Conservation (phyloP, 2,888 invertebrate genomes). For the Ophion obscuratus region DNA sequence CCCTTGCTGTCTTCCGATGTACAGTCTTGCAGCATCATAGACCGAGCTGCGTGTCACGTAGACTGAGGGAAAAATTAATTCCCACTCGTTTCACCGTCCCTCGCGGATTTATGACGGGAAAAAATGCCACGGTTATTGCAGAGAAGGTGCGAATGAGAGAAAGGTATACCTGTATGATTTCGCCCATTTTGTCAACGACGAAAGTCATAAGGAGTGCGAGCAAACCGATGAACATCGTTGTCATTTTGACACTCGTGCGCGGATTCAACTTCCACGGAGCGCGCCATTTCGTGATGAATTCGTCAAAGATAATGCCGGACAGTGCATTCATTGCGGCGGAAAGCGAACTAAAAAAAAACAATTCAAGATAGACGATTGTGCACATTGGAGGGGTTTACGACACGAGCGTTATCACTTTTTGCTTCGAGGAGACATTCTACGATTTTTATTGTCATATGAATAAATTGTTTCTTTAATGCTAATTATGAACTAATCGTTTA, state of each 20-base stretch:
- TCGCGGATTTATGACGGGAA: background rate
- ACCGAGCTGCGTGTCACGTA: constrained; percentile 33
- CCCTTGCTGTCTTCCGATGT: background rate
- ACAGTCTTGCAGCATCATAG: constrained; percentile 14
- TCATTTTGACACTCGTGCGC: constrained; percentile 80
- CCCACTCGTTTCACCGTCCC: constrained; percentile 31
- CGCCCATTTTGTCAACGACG: constrained; percentile 87
- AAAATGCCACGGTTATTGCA: background rate
- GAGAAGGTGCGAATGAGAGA: background rate
- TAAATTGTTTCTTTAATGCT: background rate
- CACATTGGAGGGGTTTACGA: background rate
- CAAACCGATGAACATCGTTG: constrained; percentile 85
- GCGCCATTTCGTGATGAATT: constrained; percentile 86
- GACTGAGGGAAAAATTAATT: constrained; percentile 51
- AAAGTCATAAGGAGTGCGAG: constrained; percentile 85
- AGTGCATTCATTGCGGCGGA: constrained; percentile 86
- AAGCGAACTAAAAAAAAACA: constrained; percentile 34
- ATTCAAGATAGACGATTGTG: constrained; percentile 1
- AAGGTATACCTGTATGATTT: constrained; percentile 86
- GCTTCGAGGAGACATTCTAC: background rate
- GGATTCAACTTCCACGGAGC: constrained; percentile 84
- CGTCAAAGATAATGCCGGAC: constrained; percentile 87
- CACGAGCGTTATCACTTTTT: background rate
- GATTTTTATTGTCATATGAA: background rate
- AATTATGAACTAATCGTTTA: background rate